Conservation (phyloP, 2,888 invertebrate genomes). For the Leucophenga maculata region DNA sequence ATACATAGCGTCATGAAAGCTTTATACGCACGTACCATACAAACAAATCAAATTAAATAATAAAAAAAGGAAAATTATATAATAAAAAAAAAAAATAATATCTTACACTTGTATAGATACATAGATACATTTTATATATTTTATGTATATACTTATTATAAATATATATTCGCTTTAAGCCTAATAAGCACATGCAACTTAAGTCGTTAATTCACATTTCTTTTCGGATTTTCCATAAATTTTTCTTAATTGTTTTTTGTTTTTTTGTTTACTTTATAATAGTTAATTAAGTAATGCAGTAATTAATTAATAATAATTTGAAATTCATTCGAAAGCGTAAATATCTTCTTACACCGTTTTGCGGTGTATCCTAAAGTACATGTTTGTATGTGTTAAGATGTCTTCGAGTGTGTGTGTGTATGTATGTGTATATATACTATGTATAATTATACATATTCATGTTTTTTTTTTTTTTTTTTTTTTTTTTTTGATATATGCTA, state of each 20-base stretch:
- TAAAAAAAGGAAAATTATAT: background rate
- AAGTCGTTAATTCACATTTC: background rate
- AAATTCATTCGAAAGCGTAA: conserved; percentile 13
- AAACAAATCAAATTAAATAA: too few relatives aligned
- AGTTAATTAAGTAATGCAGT: conserved; percentile 12
- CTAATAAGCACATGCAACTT: conserved; percentile 25
- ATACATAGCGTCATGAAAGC: too few relatives aligned
- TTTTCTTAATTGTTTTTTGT: background rate
- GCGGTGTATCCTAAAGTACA: background rate
- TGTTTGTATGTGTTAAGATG: background rate
- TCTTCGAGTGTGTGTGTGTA: background rate
- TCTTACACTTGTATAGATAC: background rate
- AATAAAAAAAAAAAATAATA: background rate
- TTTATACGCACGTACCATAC: too few relatives aligned
- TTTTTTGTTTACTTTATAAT: too few relatives aligned
- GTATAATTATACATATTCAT: conserved; percentile 19
- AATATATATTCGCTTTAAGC: conserved; percentile 2
- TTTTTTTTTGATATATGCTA: too few relatives aligned
- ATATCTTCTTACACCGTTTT: background rate
- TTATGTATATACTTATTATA: background rate
- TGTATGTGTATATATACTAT: conserved; percentile 1
- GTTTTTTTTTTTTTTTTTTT: too few relatives aligned
- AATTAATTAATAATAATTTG: conserved; percentile 7
- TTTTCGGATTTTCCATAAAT: background rate
- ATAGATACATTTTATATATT: background rate